phyloP scores from a whole-genome alignment of 2,888 invertebrate genomes.

The Acanthosepion lycidas region DNA sequence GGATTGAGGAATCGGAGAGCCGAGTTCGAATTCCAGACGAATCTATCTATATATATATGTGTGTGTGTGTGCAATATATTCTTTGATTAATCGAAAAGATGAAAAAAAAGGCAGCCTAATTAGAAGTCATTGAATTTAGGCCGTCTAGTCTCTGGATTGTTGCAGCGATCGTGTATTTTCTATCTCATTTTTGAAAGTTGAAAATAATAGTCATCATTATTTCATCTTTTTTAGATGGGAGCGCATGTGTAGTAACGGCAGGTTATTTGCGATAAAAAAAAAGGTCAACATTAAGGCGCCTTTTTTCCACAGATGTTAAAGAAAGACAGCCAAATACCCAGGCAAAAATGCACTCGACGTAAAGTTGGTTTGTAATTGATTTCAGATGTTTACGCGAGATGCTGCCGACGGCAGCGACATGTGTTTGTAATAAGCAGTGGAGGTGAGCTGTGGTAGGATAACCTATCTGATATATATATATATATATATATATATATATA shows the following conservation, averaged over 20 bases:
- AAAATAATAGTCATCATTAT: neutral
- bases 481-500: conserved; percentile 33
- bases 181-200: no score
- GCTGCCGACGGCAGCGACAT: conserved; percentile 3
- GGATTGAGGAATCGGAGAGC: no score
- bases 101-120: no score
- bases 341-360: neutral
- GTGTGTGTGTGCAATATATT: no score
- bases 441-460: neutral
- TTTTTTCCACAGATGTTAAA: neutral
- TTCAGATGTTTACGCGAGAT: conserved; percentile 33
- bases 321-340: neutral
- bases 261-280: neutral
- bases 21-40: no score
- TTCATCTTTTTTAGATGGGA: neutral
- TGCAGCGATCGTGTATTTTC: no score
- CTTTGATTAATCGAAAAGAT: no score
- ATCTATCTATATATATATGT: no score
- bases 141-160: no score
- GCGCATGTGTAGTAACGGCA: neutral
- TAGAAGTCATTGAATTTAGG: no score
- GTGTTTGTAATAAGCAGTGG: neutral
- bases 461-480: conserved; percentile 20
- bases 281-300: neutral
- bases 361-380: neutral